Evolutionary conservation across 2,797 vertebrate species (phyloP), one percentile per base, ranked within the genome.

Genomic region (Acrocephalus scirpaceus): DNA sequence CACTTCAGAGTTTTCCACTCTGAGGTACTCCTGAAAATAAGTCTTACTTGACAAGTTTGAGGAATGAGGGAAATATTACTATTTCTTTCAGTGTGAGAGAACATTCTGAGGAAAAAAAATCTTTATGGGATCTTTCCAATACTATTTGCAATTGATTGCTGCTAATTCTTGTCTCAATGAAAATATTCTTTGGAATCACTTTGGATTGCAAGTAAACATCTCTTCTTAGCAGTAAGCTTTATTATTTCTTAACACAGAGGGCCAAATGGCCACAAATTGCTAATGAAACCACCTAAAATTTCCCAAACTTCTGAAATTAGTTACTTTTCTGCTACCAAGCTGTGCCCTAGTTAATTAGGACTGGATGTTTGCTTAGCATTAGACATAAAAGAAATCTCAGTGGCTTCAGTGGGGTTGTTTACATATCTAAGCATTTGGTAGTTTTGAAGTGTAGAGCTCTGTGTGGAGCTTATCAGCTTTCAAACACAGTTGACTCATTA

Each of bases 11-110:
- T 80, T 79, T 86, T 89, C 56, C 60, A 71, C 64, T 73, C 23
- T 58, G 65, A 92, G 65, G 32, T 94, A 38, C 34, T 89, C 64
- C 53, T 87, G 67, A 82, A 92, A 93, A 70, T 86, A 70, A 64
- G 25, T 40, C 64, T 64, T 76, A 11, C 53, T 70, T 85, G 56
- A 67, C 20, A 50, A 36, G 14, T 70, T 40, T 66, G 67, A 75
- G 23, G 32, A 42, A 71, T 57, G 34, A 83, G 60, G 69, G 50
- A 70, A 92, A 88, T 8, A 8, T 13, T 67, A 65, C 34, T 1
- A 0, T 36, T 64, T 74, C 16, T 83, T 65, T 60, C 40, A 62
- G 22, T 12, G 20, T 16, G 23, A 69, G 44, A 66, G 45, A 82
- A 70, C 32, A 74, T 50, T 91, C 69, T 50, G 45, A 44, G 29